A percentile compares a stretch with the other conserved stretches of the same genome.
These are phyloP conservation scores for Brevimyrus niger DNA, from an alignment of 2,113 vertebrate genomes.

Conservation along the genomic window DNA sequence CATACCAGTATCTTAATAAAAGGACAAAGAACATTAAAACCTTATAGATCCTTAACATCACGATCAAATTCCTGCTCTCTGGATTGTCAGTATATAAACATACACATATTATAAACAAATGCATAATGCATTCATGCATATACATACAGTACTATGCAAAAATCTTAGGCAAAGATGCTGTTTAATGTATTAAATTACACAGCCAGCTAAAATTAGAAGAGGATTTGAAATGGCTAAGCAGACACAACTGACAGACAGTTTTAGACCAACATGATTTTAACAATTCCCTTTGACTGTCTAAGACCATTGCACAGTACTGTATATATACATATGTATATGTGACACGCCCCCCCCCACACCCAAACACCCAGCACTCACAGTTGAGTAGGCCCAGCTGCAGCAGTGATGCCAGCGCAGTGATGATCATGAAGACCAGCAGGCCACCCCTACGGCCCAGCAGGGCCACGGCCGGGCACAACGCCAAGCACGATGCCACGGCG, in stretches of 20 bases:
- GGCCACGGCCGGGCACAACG: slow-evolving; percentile 79
- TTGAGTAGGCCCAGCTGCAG: slow-evolving; percentile 91
- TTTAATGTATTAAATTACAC: not conserved
- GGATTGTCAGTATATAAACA: not conserved
- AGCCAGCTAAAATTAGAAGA: not conserved
- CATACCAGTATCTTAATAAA: not conserved
- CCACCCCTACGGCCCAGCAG: slow-evolving; percentile 86
- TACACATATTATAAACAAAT: not conserved
- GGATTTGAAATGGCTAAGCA: not conserved
- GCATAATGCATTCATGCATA: not conserved
- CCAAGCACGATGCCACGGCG: slow-evolving; percentile 80
- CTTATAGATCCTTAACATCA: not conserved
- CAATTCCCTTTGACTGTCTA: not conserved
- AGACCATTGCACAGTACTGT: not conserved
- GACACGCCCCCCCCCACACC: too few relatives aligned
- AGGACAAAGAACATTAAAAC: not conserved
- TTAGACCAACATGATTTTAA: not conserved
- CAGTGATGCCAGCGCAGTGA: slow-evolving; percentile 87
- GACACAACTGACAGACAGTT: not conserved
- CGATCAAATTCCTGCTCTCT: not conserved
- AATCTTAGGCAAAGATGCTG: not conserved
- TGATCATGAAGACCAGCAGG: slow-evolving; percentile 91
- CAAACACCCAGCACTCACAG: slow-evolving; percentile 62
- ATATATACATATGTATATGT: not conserved
- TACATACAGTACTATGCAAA: not conserved